Base-by-base conservation (phyloP, 2,113 vertebrate genomes). In the Seriola aureovittata region DNA sequence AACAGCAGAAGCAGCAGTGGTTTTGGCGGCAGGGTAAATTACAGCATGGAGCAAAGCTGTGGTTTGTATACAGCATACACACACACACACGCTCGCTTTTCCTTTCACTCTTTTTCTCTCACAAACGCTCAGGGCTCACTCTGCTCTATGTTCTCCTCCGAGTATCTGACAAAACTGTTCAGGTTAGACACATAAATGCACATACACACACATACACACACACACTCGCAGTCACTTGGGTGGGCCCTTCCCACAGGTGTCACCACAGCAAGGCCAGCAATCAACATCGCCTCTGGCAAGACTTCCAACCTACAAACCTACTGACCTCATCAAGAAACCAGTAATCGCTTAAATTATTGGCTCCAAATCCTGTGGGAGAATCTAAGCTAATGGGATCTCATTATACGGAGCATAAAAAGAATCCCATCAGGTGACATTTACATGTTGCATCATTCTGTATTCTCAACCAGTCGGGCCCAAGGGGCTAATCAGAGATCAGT, bases 11-110 rank as follows among this genome's bases (percentile, higher is more conserved):
- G 89, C 91, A 84, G 83, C 64, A n/a, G 95, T 4, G 95, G 95
- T 95, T 96, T 96, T 93, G 86, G 93, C 91, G 94, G 95, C 91
- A 86, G 92, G 86, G 81, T 88, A 89, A 95, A 95, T 96, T 95
- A 95, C 94, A 95, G 93, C 93, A 79, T 89, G 91, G 90, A 94
- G 94, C 93, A 94, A 91, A 93, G 89, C 91, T 95, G 95, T 87
- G 95, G 95, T 95, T 95, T 93, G 85, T 87, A 82, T 78, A 88
- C 91, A 88, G 90, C 89, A 73, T 38, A 84, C 81, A 87, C 88
- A 86, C 88, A 90, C 82, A 32, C 29, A 29, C 25, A 25, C 23
- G 23, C 86, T 82, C 12, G 63, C 88, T 88, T 85, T 93, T 88
- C 80, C 82, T 91, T 91, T 90, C 85, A 77, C 88, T 78, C 38